phyloP scores from a whole-genome alignment of 2,797 vertebrate genomes.

The Macropodus opercularis region DNA sequence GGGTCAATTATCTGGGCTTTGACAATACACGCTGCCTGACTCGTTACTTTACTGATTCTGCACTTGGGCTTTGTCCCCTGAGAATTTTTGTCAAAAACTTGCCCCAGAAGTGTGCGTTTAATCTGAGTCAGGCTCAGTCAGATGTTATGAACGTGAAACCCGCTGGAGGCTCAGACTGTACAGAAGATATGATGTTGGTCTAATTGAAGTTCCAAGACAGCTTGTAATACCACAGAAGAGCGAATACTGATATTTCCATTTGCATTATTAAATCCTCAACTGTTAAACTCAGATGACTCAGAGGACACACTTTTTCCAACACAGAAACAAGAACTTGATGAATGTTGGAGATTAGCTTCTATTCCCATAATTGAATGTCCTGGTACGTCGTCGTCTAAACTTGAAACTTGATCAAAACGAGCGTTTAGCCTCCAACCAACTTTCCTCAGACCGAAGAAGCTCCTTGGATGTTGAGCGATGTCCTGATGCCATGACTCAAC shows the following conservation, averaged over 20 bases:
- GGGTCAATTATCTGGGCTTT: constrained; percentile 70
- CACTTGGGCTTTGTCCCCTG: constrained; percentile 38
- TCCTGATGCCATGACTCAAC: too few species aligned
- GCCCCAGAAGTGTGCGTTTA: constrained; percentile 31
- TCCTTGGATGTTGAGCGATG: too few species aligned
- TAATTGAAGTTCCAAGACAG: constrained; percentile 26
- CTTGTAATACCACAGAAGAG: not conserved
- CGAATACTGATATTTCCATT: constrained; percentile 15
- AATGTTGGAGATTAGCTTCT: constrained; percentile 8
- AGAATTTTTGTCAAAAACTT: constrained; percentile 41
- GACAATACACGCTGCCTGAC: constrained; percentile 42
- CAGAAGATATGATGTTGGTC: constrained; percentile 22
- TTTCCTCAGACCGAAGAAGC: too few species aligned
- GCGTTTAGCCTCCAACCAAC: too few species aligned
- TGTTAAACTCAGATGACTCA: constrained; percentile 31
- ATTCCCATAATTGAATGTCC: too few species aligned
- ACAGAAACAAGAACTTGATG: constrained; percentile 3
- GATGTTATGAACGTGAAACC: constrained; percentile 37
- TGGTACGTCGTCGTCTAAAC: too few species aligned
- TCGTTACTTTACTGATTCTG: constrained; percentile 58
- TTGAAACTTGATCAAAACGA: too few species aligned
- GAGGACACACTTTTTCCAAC: not conserved
- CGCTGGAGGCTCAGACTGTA: constrained; percentile 30
- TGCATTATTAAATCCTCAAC: constrained; percentile 56
- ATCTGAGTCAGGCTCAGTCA: constrained; percentile 41